Evolutionary conservation across 2,797 vertebrate species (phyloP), one percentile per base, ranked within the genome.

Genomic region (Clarias pachynema): DNA sequence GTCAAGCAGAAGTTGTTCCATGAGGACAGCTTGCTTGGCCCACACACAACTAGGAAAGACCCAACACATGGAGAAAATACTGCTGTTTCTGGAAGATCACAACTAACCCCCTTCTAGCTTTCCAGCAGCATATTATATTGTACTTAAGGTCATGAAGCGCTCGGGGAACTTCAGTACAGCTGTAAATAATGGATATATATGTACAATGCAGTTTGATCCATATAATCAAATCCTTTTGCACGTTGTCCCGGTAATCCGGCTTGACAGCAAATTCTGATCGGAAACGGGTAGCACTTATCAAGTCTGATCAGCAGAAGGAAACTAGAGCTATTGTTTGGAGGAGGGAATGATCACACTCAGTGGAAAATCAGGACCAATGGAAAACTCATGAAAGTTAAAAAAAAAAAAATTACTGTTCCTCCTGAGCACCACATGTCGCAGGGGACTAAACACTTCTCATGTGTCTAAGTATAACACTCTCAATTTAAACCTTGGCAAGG

Each of bases 1-100:
- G 81, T 86, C 78, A 63, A 85, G 62, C 59, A 73, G 63, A n/a
- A 37, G 79, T 80, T 86, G 82, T 86, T 91, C 63, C 89, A 24
- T 74, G 81, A 82, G 87, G 89, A 85, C 84, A 84, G 73, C 53
- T 74, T 56, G 40, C 78, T 87, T 89, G 88, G 90, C 89, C 82
- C 56, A 73, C 70, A 74, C 72, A 77, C 89, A 88, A 60, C 88
- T 86, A 87, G 68, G 86, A 88, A 84, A 89, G 83, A 88, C 85
- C 88, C 75, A 86, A 84, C 49, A 86, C 69, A 88, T 87, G 79
- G 73, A 83, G 84, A 69, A 85, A 88, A 70, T 84, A 78, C 81
- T 83, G 81, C 86, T 86, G 37, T 72, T 82, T 79, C 85, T 86
- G 80, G 62, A 73, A 86, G 70, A 57, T 65, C 40, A 72, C 85